A percentile compares a stretch with the other conserved stretches of the same genome.
These are phyloP conservation scores for Actinostola sp. DNA, from an alignment of 92 coral and sea anemone genomes.

Conservation along the genomic window DNA sequence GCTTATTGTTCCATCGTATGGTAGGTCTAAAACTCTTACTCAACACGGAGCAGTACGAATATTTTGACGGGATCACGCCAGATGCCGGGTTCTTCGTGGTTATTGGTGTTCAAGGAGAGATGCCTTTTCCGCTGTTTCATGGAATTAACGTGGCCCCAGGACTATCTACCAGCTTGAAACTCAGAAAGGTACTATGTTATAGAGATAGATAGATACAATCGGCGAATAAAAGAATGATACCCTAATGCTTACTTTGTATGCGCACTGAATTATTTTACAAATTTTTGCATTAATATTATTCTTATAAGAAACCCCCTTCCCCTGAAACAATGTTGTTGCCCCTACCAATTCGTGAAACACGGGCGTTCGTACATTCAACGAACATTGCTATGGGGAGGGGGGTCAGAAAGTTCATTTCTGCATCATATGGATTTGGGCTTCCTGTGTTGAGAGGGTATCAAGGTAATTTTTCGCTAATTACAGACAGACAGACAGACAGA, in stretches of 20 bases:
- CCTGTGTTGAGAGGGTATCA: too few relatives aligned
- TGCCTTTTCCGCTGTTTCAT: slow-evolving; percentile 64
- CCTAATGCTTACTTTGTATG: too few relatives aligned
- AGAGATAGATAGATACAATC: not conserved
- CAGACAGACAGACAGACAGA: too few relatives aligned
- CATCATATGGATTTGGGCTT: too few relatives aligned
- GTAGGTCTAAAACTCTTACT: slow-evolving; percentile 6
- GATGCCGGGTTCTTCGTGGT: slow-evolving; percentile 56
- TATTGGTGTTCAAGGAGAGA: slow-evolving; percentile 41
- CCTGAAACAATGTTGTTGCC: too few relatives aligned
- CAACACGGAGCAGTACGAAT: slow-evolving; percentile 58
- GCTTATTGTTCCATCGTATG: too few relatives aligned
- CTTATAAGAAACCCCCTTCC: not conserved
- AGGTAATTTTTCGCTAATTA: too few relatives aligned
- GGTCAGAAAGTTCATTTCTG: too few relatives aligned
- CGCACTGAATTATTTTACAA: not conserved
- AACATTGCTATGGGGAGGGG: too few relatives aligned
- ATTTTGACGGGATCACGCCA: slow-evolving; percentile 32
- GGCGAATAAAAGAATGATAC: too few relatives aligned
- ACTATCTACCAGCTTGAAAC: slow-evolving; percentile 51
- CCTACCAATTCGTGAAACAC: too few relatives aligned
- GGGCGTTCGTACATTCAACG: too few relatives aligned
- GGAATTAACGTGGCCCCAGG: slow-evolving; percentile 61
- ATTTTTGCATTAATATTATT: not conserved
- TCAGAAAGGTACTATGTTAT: slow-evolving; percentile 39